Conservation (phyloP, 2,113 vertebrate species). For the Meleagris gallopavo region DNA sequence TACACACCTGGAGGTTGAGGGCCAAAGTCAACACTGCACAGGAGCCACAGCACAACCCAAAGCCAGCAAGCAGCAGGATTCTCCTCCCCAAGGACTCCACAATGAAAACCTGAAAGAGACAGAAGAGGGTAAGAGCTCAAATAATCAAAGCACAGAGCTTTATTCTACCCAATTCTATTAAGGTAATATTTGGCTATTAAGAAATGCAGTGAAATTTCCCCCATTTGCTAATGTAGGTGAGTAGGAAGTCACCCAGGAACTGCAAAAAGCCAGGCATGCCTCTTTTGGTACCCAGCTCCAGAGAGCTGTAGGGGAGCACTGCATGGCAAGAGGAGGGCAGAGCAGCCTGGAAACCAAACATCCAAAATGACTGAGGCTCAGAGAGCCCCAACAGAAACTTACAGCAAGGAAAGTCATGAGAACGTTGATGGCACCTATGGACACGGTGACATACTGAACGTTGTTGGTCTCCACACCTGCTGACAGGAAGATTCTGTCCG, state of each 20-base stretch:
- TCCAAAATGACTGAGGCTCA: rapidly evolving
- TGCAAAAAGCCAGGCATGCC: neutral
- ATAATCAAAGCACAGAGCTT: neutral
- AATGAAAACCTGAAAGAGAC: slow-evolving; percentile 84
- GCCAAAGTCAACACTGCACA: slow-evolving; percentile 85
- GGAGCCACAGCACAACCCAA: slow-evolving; percentile 82
- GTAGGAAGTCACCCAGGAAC: neutral
- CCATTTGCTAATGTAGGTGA: neutral
- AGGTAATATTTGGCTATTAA: neutral
- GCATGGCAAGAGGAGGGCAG: neutral
- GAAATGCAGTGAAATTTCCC: neutral
- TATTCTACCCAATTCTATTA: neutral
- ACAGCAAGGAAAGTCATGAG: slow-evolving; percentile 88
- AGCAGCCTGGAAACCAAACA: neutral
- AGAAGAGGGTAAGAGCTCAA: neutral
- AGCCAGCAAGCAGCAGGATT: slow-evolving; percentile 87
- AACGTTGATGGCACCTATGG: slow-evolving; percentile 89
- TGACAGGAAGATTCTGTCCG: slow-evolving; percentile 85
- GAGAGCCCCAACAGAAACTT: neutral
- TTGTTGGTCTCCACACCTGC: slow-evolving; percentile 80
- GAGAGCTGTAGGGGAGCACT: neutral
- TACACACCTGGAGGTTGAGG: slow-evolving; percentile 87
- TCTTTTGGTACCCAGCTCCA: neutral
- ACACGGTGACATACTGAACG: slow-evolving; percentile 89
- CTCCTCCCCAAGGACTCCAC: slow-evolving; percentile 88